These are phyloP conservation scores for Aleiodes sp. DNA, from an alignment of 1,140 invertebrate species.

Conservation along the genomic window DNA sequence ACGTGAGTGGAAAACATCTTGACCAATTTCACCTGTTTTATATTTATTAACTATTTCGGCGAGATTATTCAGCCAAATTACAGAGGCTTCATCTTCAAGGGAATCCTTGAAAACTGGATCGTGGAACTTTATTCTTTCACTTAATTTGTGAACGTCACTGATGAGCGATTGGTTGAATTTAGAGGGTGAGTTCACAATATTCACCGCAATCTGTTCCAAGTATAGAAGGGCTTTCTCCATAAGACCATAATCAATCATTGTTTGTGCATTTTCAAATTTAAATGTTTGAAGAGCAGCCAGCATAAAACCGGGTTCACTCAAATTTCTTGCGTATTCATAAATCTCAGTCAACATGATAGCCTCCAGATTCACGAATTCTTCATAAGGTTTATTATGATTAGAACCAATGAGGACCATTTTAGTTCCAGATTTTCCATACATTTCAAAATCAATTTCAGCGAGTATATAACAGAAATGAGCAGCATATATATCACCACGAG, in stretches of 20 bases:
- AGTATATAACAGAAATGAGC: slow-evolving; percentile 95
- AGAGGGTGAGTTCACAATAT: slow-evolving; percentile 70
- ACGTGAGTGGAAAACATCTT: slow-evolving; percentile 36
- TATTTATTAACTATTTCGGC: slow-evolving; percentile 53
- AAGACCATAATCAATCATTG: slow-evolving; percentile 82
- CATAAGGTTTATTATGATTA: slow-evolving; percentile 71
- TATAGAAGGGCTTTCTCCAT: slow-evolving; percentile 83
- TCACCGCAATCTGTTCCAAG: slow-evolving; percentile 79
- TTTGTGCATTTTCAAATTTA: slow-evolving; percentile 77
- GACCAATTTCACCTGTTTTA: slow-evolving; percentile 52
- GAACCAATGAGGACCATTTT: slow-evolving; percentile 85
- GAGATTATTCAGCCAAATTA: slow-evolving; percentile 58
- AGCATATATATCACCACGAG: slow-evolving; percentile 81
- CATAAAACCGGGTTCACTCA: slow-evolving; percentile 80
- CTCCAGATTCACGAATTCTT: slow-evolving; percentile 81
- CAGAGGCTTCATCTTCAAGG: slow-evolving; percentile 57
- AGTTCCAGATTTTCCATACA: slow-evolving; percentile 70
- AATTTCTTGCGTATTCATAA: slow-evolving; percentile 89
- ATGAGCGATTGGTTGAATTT: slow-evolving; percentile 71
- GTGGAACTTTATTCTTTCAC: slow-evolving; percentile 80
- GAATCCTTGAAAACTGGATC: slow-evolving; percentile 74
- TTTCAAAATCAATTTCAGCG: slow-evolving; percentile 80
- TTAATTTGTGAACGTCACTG: slow-evolving; percentile 72
- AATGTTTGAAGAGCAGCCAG: slow-evolving; percentile 76
- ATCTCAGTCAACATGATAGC: slow-evolving; percentile 94